These are phyloP conservation scores for Lota lota DNA, from an alignment of 2,113 vertebrate genomes.

Conservation along the genomic window DNA sequence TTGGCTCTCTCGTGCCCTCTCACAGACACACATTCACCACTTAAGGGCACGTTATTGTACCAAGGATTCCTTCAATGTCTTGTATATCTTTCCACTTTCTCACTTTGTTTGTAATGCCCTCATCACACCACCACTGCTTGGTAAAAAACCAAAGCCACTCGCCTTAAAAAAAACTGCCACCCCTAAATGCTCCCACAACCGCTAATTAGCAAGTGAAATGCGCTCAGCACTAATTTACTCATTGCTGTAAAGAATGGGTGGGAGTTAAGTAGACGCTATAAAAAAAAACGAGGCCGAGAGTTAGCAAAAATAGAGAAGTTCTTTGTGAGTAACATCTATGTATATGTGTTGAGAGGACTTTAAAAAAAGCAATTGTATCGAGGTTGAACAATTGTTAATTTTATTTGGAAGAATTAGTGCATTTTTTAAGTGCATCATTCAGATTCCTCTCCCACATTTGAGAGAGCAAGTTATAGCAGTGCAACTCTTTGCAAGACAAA, in stretches of 20 bases:
- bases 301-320: neutral
- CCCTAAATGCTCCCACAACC: constrained; percentile 5
- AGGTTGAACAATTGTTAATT: too few species aligned
- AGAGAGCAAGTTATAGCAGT: too few species aligned
- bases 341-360: too few species aligned
- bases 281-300: neutral
- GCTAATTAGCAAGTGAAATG: constrained; percentile 8
- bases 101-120: constrained; percentile 37
- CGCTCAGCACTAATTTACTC: neutral
- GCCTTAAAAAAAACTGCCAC: neutral
- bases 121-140: constrained; percentile 1
- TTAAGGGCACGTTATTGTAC: too few species aligned
- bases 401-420: too few species aligned
- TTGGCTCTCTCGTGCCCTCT: too few species aligned
- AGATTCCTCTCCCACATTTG: too few species aligned
- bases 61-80: constrained; percentile 7
- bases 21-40: neutral
- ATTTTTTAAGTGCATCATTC: too few species aligned
- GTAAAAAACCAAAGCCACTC: neutral
- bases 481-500: too few species aligned
- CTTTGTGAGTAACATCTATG: neutral
- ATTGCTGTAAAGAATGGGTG: neutral
- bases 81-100: constrained; percentile 31
- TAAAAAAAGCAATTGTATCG: too few species aligned
- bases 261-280: neutral